phyloP scores from a whole-genome alignment of 2,113 vertebrate species.

The Machaerirhynchus nigripectus region DNA sequence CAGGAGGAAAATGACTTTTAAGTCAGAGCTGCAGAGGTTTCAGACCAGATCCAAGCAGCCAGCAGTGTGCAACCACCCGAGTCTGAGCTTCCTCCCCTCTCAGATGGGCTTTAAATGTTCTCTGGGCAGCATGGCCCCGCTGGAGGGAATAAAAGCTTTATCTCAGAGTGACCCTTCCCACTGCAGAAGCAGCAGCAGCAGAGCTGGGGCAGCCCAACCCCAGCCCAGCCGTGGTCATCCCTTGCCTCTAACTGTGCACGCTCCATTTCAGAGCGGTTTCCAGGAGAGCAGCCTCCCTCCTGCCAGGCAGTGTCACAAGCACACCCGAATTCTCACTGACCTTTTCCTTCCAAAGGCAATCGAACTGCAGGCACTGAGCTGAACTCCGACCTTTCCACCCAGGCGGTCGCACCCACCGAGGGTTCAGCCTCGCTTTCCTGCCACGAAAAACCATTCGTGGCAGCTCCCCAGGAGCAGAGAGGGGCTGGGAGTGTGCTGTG shows the following conservation, averaged over 20 bases:
- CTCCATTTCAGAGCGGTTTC: neutral
- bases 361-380: neutral
- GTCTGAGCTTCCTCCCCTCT: neutral
- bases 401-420: neutral
- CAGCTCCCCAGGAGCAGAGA: neutral
- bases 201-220: neutral
- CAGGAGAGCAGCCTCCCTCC: neutral
- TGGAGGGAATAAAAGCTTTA: fast-evolving
- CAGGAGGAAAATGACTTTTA: neutral
- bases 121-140: fast-evolving
- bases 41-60: fast-evolving
- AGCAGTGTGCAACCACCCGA: fast-evolving
- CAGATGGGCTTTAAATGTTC: fast-evolving
- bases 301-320: neutral
- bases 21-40: neutral
- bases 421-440: neutral
- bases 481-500: neutral
- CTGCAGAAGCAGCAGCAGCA: neutral
- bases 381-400: neutral
- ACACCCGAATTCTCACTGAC: neutral
- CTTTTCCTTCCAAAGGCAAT: neutral
- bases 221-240: neutral
- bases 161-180: fast-evolving
- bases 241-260: neutral
- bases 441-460: fast-evolving